Conservation (phyloP, 2,113 vertebrate species). For the Bettongia penicillata region DNA sequence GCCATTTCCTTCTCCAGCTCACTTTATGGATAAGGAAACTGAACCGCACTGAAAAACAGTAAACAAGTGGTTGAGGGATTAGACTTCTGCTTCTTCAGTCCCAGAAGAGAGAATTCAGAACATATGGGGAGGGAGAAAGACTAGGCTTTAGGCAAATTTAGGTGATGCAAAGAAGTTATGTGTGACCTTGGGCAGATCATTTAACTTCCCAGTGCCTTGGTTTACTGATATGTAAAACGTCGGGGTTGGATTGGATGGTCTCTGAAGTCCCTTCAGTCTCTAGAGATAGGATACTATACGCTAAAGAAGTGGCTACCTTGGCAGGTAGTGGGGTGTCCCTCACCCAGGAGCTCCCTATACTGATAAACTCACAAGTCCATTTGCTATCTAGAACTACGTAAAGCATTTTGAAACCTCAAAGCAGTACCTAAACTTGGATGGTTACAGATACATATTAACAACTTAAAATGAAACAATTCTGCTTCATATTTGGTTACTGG, state of each 20-base stretch:
- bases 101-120: not conserved
- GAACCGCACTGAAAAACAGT: no score
- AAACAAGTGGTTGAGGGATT: no score
- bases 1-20: no score
- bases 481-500: accelerated
- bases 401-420: not conserved
- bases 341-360: not conserved
- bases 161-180: not conserved
- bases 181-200: not conserved
- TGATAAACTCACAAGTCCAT: not conserved
- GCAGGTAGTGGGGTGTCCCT: not conserved
- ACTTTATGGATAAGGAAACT: no score
- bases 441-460: not conserved
- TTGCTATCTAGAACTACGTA: not conserved
- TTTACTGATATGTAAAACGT: not conserved
- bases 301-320: no score
- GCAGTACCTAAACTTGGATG: not conserved
- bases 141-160: not conserved
- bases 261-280: no score
- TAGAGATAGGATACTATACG: no score
- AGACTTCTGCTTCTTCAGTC: not conserved
- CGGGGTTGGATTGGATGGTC: no score
- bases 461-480: not conserved
- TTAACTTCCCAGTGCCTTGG: not conserved
- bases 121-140: not conserved